These are phyloP conservation scores for Lutjanus campechanus DNA, from an alignment of 2,797 vertebrate species.

Conservation along the genomic window DNA sequence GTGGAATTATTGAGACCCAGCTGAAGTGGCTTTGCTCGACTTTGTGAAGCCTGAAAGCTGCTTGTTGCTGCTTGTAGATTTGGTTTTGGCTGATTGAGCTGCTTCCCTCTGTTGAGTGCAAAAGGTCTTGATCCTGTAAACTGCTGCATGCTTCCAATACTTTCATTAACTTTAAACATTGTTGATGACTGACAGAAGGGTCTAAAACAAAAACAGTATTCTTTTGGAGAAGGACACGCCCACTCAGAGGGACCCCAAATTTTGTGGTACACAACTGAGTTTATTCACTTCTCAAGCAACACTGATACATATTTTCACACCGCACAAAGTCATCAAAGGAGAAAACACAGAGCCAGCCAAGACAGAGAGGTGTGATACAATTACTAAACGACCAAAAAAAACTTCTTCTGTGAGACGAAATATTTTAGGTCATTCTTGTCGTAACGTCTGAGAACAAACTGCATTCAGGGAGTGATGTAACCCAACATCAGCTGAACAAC, in stretches of 20 bases:
- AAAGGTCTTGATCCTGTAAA: too few relatives aligned
- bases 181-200: not conserved
- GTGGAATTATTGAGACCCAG: too few relatives aligned
- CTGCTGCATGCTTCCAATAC: too few relatives aligned
- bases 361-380: slow-evolving; percentile 44
- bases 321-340: slow-evolving; percentile 10
- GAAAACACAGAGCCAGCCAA: slow-evolving; percentile 25
- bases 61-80: too few relatives aligned
- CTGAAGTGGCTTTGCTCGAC: too few relatives aligned
- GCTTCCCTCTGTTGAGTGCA: too few relatives aligned
- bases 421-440: slow-evolving; percentile 47
- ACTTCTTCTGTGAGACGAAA: slow-evolving; percentile 28
- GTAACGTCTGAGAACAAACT: slow-evolving; percentile 68
- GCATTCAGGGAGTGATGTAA: slow-evolving; percentile 68
- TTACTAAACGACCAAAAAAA: slow-evolving; percentile 16
- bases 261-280: not conserved
- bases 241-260: not conserved
- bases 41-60: too few relatives aligned
- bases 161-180: not conserved
- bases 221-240: not conserved
- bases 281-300: not conserved
- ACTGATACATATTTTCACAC: not conserved
- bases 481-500: slow-evolving; percentile 50
- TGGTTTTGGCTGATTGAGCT: too few relatives aligned
- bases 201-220: not conserved